Conservation (phyloP, 2,888 invertebrate species). For the Zaprionus bogoriensis region DNA sequence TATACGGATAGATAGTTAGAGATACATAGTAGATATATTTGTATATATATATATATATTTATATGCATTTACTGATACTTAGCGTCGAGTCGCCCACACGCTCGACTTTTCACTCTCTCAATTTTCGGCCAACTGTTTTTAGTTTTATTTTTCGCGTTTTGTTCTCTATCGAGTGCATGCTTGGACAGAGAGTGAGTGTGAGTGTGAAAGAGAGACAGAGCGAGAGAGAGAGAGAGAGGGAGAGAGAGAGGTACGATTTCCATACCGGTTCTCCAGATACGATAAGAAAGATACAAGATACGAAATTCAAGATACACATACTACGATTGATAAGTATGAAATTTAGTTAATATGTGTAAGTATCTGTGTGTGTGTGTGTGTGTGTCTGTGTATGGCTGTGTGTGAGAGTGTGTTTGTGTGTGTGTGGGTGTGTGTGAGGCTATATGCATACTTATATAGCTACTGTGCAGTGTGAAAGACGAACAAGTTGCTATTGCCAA, state of each 20-base stretch:
- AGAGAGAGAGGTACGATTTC: slow-evolving; percentile 23
- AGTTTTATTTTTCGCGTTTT: background rate
- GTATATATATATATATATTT: slow-evolving; percentile 12
- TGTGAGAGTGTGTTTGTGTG: background rate
- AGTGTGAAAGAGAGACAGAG: too few species aligned
- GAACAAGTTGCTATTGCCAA: background rate
- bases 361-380: slow-evolving; percentile 7
- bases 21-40: slow-evolving; percentile 4
- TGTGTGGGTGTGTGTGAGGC: background rate
- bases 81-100: slow-evolving; percentile 4
- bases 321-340: slow-evolving; percentile 28
- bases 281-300: slow-evolving; percentile 40
- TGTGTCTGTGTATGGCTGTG: background rate
- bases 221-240: too few species aligned
- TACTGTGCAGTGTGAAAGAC: slow-evolving; percentile 21
- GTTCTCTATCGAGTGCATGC: slow-evolving; percentile 35
- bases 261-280: slow-evolving; percentile 54
- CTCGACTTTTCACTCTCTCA: slow-evolving; percentile 18
- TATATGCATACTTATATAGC: slow-evolving; percentile 4
- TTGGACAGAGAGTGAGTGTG: too few species aligned
- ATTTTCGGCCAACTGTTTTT: background rate
- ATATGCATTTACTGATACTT: slow-evolving; percentile 16
- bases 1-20: background rate
- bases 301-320: slow-evolving; percentile 39
- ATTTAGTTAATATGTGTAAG: slow-evolving; percentile 18